Percentiles rank a stretch among this genome's conserved stretches.
Evolutionary conservation across 2,797 vertebrate genomes (phyloP).

Genomic region (Lacerta agilis): DNA sequence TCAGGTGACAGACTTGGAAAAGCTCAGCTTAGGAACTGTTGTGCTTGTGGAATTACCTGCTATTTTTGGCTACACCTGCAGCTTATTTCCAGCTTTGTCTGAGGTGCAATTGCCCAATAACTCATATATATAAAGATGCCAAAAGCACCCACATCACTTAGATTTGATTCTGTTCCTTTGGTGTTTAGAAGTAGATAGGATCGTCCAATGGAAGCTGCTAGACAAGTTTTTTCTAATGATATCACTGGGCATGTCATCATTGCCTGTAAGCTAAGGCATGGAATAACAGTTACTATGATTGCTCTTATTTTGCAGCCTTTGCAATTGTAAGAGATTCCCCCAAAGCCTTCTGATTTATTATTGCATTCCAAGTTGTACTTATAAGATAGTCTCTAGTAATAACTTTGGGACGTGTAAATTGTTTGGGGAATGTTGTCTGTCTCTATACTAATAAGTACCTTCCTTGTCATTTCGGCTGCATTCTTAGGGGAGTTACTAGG

Average conservation of each 20-base stretch:
- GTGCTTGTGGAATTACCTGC: neutral
- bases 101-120: neutral
- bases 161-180: neutral
- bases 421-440: neutral
- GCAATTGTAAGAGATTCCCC: neutral
- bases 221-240: neutral
- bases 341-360: neutral
- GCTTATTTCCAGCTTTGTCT: neutral
- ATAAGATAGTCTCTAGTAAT: neutral
- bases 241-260: neutral
- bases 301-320: neutral
- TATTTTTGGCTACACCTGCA: neutral
- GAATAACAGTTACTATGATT: neutral
- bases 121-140: neutral
- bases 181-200: neutral
- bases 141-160: neutral
- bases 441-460: neutral
- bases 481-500: neutral
- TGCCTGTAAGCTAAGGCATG: neutral
- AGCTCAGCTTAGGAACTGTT: neutral
- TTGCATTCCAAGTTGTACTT: neutral
- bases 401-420: neutral
- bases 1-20: neutral
- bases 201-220: slow-evolving; percentile 16
- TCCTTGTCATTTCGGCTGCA: neutral